phyloP scores from a whole-genome alignment of 2,888 invertebrate species.

The Chymomyza procnemis region DNA sequence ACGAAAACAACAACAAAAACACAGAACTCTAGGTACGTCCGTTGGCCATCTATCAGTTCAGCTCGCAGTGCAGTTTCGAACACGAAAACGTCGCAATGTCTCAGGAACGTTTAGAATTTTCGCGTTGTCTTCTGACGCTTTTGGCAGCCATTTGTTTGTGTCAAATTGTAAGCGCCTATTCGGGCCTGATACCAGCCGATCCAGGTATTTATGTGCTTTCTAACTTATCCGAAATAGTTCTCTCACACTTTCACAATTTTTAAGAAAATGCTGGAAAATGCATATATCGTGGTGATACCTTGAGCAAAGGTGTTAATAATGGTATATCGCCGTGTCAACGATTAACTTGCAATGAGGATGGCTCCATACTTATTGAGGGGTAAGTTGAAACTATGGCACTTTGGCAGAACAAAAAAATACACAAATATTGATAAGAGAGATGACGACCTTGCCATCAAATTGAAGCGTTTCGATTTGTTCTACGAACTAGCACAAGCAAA shows the following conservation, averaged over 20 bases:
- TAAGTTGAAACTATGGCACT: conserved; percentile 49
- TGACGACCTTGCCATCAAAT: background rate
- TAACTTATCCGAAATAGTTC: background rate
- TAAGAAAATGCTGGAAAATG: conserved; percentile 69
- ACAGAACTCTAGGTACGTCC: conserved; percentile 5
- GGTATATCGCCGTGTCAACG: conserved; percentile 74
- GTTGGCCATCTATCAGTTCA: conserved; percentile 3
- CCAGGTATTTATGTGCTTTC: conserved; percentile 49
- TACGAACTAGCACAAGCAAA: background rate
- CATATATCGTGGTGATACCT: conserved; percentile 70
- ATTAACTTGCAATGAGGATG: conserved; percentile 72
- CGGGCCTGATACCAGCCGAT: conserved; percentile 61
- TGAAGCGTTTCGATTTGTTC: background rate
- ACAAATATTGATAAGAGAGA: background rate
- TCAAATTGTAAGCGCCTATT: conserved; percentile 46
- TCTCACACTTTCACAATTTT: background rate
- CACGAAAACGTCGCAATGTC: conserved; percentile 54
- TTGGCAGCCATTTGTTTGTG: conserved; percentile 24
- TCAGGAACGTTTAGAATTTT: conserved; percentile 23
- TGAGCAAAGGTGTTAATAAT: conserved; percentile 64
- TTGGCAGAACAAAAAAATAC: background rate
- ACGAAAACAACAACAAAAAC: conserved; percentile 20
- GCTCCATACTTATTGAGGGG: conserved; percentile 75
- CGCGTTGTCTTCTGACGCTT: conserved; percentile 25
- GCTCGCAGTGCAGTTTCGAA: conserved; percentile 54